Evolutionary conservation across 2,797 vertebrate genomes (phyloP).

Genomic region (Cynodonichthys magdalenae): DNA sequence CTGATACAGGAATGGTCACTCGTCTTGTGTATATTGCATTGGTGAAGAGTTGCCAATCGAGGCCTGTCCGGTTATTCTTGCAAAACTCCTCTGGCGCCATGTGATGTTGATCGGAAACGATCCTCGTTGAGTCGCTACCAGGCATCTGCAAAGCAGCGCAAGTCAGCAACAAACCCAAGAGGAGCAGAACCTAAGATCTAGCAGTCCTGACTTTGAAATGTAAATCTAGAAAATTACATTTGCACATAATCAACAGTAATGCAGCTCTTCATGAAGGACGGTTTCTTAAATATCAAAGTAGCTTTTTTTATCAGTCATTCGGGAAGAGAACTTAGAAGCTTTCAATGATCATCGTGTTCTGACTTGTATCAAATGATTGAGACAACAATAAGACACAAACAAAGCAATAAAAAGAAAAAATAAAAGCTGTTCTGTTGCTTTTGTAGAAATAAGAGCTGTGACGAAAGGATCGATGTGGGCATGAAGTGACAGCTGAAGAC

Average conservation of each 20-base stretch:
- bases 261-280: conserved; percentile 33
- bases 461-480: conserved; percentile 46
- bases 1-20: conserved; percentile 36
- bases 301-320: conserved; percentile 33
- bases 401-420: conserved; percentile 22
- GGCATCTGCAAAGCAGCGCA: conserved; percentile 57
- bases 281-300: conserved; percentile 66
- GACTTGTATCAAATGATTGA: conserved; percentile 25
- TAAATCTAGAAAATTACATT: conserved; percentile 58
- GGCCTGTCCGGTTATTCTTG: conserved; percentile 65
- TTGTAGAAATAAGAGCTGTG: conserved; percentile 38
- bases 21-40: conserved; percentile 50
- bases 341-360: conserved; percentile 20
- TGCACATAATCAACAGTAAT: conserved; percentile 36
- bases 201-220: conserved; percentile 60
- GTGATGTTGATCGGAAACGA: conserved; percentile 56
- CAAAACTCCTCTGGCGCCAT: conserved; percentile 55
- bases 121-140: conserved; percentile 39
- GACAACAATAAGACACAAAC: conserved; percentile 20
- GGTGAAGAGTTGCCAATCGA: conserved; percentile 50
- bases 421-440: conserved; percentile 44
- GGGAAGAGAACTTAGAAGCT: conserved; percentile 34
- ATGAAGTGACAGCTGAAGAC: conserved; percentile 69
- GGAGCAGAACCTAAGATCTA: conserved; percentile 47
- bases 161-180: conserved; percentile 38